These are phyloP conservation scores for Sphaerodactylus townsendi DNA, from an alignment of 2,113 vertebrate species.

Conservation along the genomic window DNA sequence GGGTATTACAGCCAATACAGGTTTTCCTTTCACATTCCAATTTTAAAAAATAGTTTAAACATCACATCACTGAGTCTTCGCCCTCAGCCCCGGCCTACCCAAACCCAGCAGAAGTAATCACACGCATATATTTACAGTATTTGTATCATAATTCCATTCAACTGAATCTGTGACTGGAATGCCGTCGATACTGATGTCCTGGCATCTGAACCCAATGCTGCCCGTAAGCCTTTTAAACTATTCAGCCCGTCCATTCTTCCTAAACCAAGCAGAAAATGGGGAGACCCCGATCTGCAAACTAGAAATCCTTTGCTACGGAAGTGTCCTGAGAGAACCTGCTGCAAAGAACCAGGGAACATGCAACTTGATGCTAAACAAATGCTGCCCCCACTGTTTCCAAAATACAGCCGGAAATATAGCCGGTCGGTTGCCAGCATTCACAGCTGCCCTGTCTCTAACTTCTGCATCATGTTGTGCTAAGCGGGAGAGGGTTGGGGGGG, in stretches of 20 bases:
- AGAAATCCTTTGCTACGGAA: fast-evolving
- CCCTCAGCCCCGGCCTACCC: neutral
- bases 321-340: conserved; percentile 6
- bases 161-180: neutral
- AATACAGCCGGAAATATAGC: too few relatives aligned
- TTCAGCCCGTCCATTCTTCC: neutral
- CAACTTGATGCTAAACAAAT: neutral
- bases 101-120: neutral
- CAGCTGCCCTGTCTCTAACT: neutral
- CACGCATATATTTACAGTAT: neutral
- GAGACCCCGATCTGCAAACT: neutral
- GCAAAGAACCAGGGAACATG: neutral
- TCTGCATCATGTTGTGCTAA: neutral
- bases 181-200: neutral
- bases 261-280: neutral
- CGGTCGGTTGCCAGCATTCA: neutral
- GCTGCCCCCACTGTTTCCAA: neutral
- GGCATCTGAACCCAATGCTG: neutral
- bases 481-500: too few relatives aligned
- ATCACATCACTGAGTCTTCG: neutral
- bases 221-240: neutral
- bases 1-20: neutral
- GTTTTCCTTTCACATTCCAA: neutral
- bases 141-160: neutral
- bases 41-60: neutral